A percentile compares a stretch with the other conserved stretches of the same genome.
Evolutionary conservation across 2,797 vertebrate genomes (phyloP).

Genomic region (Masticophis lateralis): DNA sequence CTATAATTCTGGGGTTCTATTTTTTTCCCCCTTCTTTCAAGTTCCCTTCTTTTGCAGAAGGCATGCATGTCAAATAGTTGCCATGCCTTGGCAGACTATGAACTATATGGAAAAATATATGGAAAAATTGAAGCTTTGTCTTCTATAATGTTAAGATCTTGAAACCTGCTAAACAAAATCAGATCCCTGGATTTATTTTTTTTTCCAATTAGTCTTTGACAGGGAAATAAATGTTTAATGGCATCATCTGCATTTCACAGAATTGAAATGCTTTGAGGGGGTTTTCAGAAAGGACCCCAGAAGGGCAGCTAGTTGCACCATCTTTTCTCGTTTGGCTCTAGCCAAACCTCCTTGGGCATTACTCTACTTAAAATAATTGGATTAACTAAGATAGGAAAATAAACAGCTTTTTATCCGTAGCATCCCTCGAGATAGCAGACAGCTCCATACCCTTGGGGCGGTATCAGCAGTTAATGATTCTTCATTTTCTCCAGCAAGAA

Average conservation of each 20-base stretch:
- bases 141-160: neutral
- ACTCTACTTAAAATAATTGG: slow-evolving; percentile 53
- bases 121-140: slow-evolving; percentile 10
- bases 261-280: slow-evolving; percentile 7
- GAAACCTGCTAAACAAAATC: neutral
- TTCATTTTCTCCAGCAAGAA: slow-evolving; percentile 36
- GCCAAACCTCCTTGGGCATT: slow-evolving; percentile 33
- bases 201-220: neutral
- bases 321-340: slow-evolving; percentile 30
- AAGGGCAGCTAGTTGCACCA: neutral
- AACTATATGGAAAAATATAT: slow-evolving; percentile 34
- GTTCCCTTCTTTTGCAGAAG: neutral
- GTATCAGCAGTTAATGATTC: slow-evolving; percentile 41
- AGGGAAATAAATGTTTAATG: neutral
- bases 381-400: slow-evolving; percentile 45
- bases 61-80: slow-evolving; percentile 28
- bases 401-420: slow-evolving; percentile 47
- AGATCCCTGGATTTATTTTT: neutral
- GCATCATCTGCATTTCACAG: slow-evolving; percentile 29
- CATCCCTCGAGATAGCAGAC: slow-evolving; percentile 35
- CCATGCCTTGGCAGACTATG: slow-evolving; percentile 17
- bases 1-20: neutral
- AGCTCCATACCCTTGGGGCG: slow-evolving; percentile 38
- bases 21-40: neutral
- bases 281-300: neutral